These are phyloP conservation scores for Alca torda DNA, from an alignment of 2,797 vertebrate genomes.

Conservation along the genomic window DNA sequence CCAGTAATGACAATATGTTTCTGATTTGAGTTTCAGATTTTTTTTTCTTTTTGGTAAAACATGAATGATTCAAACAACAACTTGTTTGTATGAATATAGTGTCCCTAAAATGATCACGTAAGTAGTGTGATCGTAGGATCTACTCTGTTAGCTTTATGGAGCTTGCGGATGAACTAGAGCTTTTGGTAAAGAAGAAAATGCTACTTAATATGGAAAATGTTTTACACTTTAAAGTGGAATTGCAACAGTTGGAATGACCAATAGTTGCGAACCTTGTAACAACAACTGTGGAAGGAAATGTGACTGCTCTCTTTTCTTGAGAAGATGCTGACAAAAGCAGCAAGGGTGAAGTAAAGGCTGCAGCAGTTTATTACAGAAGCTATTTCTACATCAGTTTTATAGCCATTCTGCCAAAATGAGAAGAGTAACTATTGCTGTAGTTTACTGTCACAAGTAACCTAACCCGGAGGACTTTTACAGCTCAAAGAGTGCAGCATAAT, in stretches of 20 bases:
- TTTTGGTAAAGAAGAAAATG: not conserved
- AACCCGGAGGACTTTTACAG: not conserved
- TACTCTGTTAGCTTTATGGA: not conserved
- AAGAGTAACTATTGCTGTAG: not conserved
- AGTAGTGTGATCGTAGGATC: not conserved
- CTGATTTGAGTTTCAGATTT: not conserved
- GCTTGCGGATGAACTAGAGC: not conserved
- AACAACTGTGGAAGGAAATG: not conserved
- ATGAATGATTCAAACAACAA: not conserved
- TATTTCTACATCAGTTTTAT: not conserved
- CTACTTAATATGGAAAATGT: not conserved
- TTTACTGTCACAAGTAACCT: not conserved
- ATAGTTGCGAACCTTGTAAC: not conserved
- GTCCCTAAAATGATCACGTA: not conserved
- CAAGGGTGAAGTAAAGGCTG: not conserved
- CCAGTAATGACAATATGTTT: not conserved
- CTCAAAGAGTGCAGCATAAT: constrained; percentile 2
- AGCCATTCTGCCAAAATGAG: not conserved
- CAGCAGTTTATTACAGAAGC: not conserved
- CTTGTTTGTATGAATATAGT: not conserved
- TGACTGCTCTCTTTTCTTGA: not conserved
- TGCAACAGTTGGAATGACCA: not conserved
- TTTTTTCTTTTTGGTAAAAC: not conserved
- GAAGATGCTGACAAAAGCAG: constrained; percentile 4
- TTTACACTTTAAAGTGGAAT: not conserved